Percentiles rank a stretch among this genome's conserved stretches.
These are phyloP conservation scores for Campylorhamphus procurvoides DNA, from an alignment of 2,113 vertebrate species.

Conservation along the genomic window DNA sequence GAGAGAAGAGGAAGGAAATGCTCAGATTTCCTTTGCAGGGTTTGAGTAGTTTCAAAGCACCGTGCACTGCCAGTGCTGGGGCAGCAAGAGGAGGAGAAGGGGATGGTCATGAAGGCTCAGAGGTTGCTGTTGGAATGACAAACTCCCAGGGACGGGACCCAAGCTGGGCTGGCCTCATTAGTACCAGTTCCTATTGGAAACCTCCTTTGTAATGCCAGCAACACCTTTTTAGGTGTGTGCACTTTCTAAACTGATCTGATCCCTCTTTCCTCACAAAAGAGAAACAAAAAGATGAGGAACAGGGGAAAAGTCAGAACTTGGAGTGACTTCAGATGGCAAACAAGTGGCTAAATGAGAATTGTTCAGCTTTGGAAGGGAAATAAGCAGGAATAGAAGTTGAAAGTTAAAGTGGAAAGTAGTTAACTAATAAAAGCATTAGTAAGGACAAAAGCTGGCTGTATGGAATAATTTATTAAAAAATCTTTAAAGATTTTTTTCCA, in stretches of 20 bases:
- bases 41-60: not conserved
- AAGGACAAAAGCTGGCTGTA: not conserved
- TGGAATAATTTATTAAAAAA: not conserved
- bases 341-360: not conserved
- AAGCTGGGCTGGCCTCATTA: not conserved
- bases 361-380: not conserved
- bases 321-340: not conserved
- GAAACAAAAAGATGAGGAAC: not conserved
- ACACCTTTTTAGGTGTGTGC: not conserved
- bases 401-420: not conserved
- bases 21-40: not conserved
- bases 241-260: not conserved
- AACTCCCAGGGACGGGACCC: not conserved
- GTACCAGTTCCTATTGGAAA: not conserved
- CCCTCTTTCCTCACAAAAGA: not conserved
- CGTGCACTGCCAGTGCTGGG: not conserved
- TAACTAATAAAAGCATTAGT: not conserved
- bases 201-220: not conserved
- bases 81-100: not conserved
- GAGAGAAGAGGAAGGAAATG: not conserved
- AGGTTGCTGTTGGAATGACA: not conserved
- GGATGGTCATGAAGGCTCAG: not conserved
- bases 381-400: not conserved
- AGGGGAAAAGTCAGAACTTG: not conserved
- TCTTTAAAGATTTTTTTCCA: not conserved